Base-by-base conservation (phyloP, 2,797 vertebrate species). In the Microhierax caerulescens region DNA sequence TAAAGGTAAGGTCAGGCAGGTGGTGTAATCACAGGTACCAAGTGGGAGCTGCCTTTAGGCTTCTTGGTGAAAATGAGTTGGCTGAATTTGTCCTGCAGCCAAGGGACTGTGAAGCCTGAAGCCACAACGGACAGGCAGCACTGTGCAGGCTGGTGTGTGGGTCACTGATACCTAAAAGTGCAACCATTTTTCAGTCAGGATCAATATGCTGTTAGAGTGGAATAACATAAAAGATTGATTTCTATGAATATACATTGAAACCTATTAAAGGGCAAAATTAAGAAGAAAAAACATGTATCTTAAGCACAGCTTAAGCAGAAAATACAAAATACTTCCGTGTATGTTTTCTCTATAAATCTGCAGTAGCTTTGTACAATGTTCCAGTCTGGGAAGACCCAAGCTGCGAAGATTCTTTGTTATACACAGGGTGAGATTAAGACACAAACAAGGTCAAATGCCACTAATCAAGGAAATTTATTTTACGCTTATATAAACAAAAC, bases 141-240 rank as follows among this genome's bases (percentile, higher is more conserved):
- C 19, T 12, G 14, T 1, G 0, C 53, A 63, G 25, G 10, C 15
- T 63, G 25, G n/a, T 18, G 2, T 23, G 51, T 65, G 54, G 32
- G 28, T 73, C 25, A n/a, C 11, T 19, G 28, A 28, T 19, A 79
- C 15, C 37, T 70, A 34, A 63, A 74, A 68, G 7, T 43, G 13
- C 32, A 65, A 36, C 25, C 1, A 1, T 32, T 39, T 47, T 36
- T 64, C 21, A 24, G 39, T 30, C 30, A 78, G 34, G 19, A 57
- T 57, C 41, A 73, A 57, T 51, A 19, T 0, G 0, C 15, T 47
- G 5, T 13, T 68, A 25, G 22, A 78, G 28, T 14, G 16, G 7
- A 89, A 32, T 50, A 57, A 57, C 23, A 30, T 9, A 39, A 51
- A 51, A 8, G 4, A 9, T 5, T n/a, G 4, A 48, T 80, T 86